Evolutionary conservation across 2,797 vertebrate species (phyloP).

Genomic region (Merluccius polli): DNA sequence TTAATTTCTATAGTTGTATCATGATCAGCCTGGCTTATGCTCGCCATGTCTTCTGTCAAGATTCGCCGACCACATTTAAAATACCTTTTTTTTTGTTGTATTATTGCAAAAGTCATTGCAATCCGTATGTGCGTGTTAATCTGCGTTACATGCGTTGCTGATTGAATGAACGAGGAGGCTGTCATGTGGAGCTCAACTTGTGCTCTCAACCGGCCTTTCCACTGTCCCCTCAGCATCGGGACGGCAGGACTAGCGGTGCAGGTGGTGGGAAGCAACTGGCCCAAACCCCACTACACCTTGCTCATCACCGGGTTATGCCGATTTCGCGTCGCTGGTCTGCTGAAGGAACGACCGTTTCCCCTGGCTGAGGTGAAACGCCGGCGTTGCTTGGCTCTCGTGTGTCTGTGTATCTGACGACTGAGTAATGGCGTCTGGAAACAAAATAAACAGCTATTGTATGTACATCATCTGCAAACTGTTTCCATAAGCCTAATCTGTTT

Average conservation of each 20-base stretch:
- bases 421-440: neutral
- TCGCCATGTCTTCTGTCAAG: neutral
- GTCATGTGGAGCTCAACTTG: neutral
- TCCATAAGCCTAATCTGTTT: neutral
- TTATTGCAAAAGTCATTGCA: too few species aligned
- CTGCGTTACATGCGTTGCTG: neutral
- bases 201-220: neutral
- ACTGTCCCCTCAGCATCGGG: slow-evolving; percentile 78
- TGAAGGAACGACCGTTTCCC: slow-evolving; percentile 87
- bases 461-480: neutral
- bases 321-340: slow-evolving; percentile 81
- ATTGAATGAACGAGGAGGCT: neutral
- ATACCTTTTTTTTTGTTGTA: neutral
- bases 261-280: slow-evolving; percentile 98
- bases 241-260: slow-evolving; percentile 91
- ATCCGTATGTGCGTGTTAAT: neutral
- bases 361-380: slow-evolving; percentile 73
- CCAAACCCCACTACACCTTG: slow-evolving; percentile 93
- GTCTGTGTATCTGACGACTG: neutral
- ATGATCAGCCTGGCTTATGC: too few species aligned
- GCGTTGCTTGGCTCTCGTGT: neutral
- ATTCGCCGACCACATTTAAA: neutral
- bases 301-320: slow-evolving; percentile 92
- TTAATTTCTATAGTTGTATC: too few species aligned
- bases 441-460: neutral